Evolutionary conservation across 2,797 vertebrate genomes (phyloP).

Genomic region (Etheostoma perlongum): DNA sequence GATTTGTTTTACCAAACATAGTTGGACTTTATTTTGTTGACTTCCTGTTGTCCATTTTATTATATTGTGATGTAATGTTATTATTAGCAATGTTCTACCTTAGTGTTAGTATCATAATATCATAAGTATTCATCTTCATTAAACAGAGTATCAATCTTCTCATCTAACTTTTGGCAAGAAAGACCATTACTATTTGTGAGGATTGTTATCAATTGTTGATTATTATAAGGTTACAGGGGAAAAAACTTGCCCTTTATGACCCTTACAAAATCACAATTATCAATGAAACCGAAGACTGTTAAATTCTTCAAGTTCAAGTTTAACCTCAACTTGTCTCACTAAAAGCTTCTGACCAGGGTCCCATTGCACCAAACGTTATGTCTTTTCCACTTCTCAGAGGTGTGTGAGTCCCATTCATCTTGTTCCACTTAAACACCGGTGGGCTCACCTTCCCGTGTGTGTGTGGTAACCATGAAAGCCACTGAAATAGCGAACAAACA

Average conservation of each 20-base stretch:
- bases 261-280: not conserved
- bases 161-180: not conserved
- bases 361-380: conserved; percentile 3
- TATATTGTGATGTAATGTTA: not conserved
- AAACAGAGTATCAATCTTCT: not conserved
- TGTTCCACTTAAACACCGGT: conserved; percentile 34
- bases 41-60: not conserved
- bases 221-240: not conserved
- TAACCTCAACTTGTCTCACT: not conserved
- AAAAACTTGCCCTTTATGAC: not conserved
- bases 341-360: conserved; percentile 9
- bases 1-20: not conserved
- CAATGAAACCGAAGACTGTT: not conserved
- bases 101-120: not conserved
- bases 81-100: not conserved
- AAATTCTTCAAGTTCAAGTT: not conserved
- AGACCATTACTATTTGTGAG: not conserved
- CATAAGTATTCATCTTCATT: not conserved
- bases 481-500: conserved; percentile 72
- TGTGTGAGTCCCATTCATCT: conserved; percentile 68
- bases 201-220: not conserved
- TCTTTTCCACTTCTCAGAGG: conserved; percentile 53
- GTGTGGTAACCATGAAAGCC: conserved; percentile 69
- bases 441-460: conserved; percentile 53
- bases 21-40: not conserved